Percentiles rank a stretch among this genome's conserved stretches.
Conservation (phyloP, 2,113 vertebrate species). For the Hyperopisus bebe region DNA sequence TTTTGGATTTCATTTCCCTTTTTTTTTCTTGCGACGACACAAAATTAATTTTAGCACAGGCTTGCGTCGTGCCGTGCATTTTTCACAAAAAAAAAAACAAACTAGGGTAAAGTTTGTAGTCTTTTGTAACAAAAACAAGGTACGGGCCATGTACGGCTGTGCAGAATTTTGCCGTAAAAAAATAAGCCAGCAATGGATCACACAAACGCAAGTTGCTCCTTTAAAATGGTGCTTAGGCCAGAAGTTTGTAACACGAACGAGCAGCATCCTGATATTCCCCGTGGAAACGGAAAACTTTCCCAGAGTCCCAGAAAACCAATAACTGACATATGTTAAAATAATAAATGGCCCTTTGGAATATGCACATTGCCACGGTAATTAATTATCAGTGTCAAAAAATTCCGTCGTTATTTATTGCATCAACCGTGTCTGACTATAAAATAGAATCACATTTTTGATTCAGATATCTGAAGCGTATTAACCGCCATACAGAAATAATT, state of each 20-base stretch:
- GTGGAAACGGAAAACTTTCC: background rate
- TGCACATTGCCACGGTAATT: background rate
- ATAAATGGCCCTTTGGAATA: background rate
- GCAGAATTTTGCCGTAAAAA: background rate
- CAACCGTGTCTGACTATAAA: background rate
- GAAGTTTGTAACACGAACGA: background rate
- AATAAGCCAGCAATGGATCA: background rate
- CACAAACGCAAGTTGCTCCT: background rate
- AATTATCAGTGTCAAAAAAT: background rate
- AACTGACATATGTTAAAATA: background rate
- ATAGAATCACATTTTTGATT: background rate
- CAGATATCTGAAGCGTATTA: background rate
- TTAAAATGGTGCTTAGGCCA: background rate
- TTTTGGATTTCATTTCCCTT: background rate
- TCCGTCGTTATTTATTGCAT: background rate
- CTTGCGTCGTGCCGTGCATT: background rate
- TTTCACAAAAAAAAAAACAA: background rate
- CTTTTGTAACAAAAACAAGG: background rate
- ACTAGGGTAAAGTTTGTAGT: background rate
- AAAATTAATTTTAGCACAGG: slow-evolving; percentile 2
- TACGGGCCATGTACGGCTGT: background rate
- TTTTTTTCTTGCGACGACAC: background rate
- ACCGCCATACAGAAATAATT: background rate
- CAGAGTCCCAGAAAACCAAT: background rate
- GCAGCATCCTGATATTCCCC: background rate